Conservation (phyloP, 2,888 invertebrate genomes). For the Eledone cirrhosa region DNA sequence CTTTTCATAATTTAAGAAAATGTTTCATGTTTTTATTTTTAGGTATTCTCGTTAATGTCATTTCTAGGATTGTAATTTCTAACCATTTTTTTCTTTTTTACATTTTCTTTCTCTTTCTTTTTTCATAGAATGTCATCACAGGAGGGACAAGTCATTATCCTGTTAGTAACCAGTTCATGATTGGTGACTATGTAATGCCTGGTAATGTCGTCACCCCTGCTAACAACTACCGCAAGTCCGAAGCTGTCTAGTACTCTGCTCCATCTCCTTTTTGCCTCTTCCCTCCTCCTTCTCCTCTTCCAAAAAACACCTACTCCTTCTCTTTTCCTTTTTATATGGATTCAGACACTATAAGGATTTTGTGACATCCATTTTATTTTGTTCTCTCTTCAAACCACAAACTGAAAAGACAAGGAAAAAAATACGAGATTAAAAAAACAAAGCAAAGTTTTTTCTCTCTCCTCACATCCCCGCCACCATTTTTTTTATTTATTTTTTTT, state of each 20-base stretch:
- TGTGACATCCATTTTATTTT: too few species aligned
- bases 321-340: too few species aligned
- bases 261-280: neutral
- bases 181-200: slow-evolving; percentile 76
- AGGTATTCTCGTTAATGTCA: too few species aligned
- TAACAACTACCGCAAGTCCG: slow-evolving; percentile 35
- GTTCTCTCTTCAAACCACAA: too few species aligned
- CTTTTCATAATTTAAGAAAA: too few species aligned
- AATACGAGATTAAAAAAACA: too few species aligned
- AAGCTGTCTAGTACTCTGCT: slow-evolving; percentile 32
- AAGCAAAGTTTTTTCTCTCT: neutral
- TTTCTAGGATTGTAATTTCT: neutral
- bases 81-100: neutral
- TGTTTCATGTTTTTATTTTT: too few species aligned
- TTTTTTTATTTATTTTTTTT: too few species aligned
- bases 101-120: slow-evolving; percentile 26
- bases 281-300: neutral
- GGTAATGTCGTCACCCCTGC: slow-evolving; percentile 48
- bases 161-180: slow-evolving; percentile 79
- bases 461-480: too few species aligned
- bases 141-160: slow-evolving; percentile 74
- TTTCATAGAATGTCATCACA: slow-evolving; percentile 69
- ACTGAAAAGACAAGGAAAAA: too few species aligned
- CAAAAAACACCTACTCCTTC: neutral
- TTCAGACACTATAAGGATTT: too few species aligned